Evolutionary conservation across 2,888 invertebrate genomes (phyloP), one percentile per base, ranked within the genome.

Genomic region (Dione vanillae): DNA sequence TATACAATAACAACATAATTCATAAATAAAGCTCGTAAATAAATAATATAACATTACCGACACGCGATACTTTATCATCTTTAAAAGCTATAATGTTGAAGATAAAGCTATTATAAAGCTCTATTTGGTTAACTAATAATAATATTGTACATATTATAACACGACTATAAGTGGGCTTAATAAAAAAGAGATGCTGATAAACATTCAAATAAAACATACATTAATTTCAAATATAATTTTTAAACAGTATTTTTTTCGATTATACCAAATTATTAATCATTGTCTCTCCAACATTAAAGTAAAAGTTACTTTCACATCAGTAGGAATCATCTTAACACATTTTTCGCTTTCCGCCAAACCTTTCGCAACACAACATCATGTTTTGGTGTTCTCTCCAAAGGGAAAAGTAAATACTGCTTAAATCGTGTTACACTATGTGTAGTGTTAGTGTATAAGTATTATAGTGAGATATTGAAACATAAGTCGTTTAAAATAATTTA

Each of bases 41-140:
- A 27, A 27, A 27, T 5, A 27, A 27, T 2, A 5, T 27, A 27
- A 37, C 11, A 56, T 54, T 35, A 16, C 10, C 56, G 11, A 6
- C 56, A 16, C 40, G 56, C 40, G 40, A 56, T 56, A 56, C 12
- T 37, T 56, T 56, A 40, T 6, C 16, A 10, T 37, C n/a, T 37
- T 40, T 56, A 37, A 56, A 56, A 56, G 56, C 56, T 56, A 16
- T 37, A 16, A 16, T 37, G 37, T 56, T 37, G 37, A 56, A 56
- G 37, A 40, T 56, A 56, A 56, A 37, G 37, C 37, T 56, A 40
- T 40, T 16, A 27, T 27, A 19, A 40, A 40, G 56, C 56, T 40
- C 56, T 56, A 16, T 56, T 56, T 16, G 56, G 37, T 56, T 40
- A 56, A 37, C 37, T 56, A 40, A 56, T 56, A 11, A 56, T 37